Evolutionary conservation across 2,797 vertebrate genomes (phyloP).

Genomic region (Melanotaenia trifasciata): DNA sequence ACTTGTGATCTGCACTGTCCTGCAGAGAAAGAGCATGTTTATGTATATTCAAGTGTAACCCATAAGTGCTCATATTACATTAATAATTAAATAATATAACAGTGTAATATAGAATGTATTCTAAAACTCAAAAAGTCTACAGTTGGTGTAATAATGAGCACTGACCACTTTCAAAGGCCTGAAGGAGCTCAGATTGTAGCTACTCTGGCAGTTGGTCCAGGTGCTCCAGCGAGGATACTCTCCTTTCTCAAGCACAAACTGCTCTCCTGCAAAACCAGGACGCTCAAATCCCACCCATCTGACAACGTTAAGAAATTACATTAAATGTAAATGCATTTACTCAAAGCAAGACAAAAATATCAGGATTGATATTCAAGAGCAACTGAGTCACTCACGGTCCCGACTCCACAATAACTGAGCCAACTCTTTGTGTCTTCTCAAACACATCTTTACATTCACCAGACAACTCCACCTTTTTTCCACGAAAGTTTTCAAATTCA

Average conservation of each 20-base stretch:
- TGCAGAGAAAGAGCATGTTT: slow-evolving; percentile 54
- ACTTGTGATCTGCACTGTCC: slow-evolving; percentile 91
- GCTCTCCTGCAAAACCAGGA: slow-evolving; percentile 86
- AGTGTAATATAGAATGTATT: not conserved
- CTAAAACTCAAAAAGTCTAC: not conserved
- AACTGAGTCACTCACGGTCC: slow-evolving; percentile 87
- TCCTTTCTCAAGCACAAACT: slow-evolving; percentile 92
- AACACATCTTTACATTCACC: slow-evolving; percentile 87
- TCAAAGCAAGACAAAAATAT: not conserved
- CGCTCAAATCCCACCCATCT: slow-evolving; percentile 90
- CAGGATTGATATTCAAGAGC: not conserved
- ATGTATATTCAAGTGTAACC: not conserved
- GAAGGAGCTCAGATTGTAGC: slow-evolving; percentile 81
- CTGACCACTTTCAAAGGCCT: slow-evolving; percentile 88
- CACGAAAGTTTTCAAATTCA: slow-evolving; percentile 92
- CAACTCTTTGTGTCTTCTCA: slow-evolving; percentile 88
- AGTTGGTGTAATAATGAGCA: not conserved
- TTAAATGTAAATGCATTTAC: not conserved
- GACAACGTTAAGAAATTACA: slow-evolving; percentile 8
- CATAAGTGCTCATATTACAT: not conserved
- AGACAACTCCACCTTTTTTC: slow-evolving; percentile 86
- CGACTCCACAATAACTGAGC: slow-evolving; percentile 90
- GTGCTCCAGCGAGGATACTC: slow-evolving; percentile 92
- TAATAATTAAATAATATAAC: not conserved
- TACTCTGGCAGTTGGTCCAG: slow-evolving; percentile 90